Conservation (phyloP, 1,140 invertebrate genomes). For the Drosophila triauraria region DNA sequence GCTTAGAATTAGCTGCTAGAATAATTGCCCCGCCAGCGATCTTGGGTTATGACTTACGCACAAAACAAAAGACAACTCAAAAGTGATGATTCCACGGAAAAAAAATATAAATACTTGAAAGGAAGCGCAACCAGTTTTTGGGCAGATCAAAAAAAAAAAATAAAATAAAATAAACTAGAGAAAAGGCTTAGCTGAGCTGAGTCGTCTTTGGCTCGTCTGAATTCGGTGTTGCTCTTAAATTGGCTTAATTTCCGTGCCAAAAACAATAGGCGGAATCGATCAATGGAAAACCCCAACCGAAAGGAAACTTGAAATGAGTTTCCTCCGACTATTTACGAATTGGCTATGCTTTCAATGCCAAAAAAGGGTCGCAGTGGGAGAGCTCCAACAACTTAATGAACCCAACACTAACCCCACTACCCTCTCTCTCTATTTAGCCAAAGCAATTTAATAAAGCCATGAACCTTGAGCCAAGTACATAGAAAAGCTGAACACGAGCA, state of each 20-base stretch:
- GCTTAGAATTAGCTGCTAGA: conserved; percentile 57
- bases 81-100: conserved; percentile 23
- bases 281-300: conserved; percentile 39
- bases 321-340: conserved; percentile 59
- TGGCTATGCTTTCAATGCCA: conserved; percentile 75
- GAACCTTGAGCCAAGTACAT: conserved; percentile 77
- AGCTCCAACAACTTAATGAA: conserved; percentile 56
- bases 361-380: conserved; percentile 67
- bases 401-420: conserved; percentile 8
- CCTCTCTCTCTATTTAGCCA: conserved; percentile 45
- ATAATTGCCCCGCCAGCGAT: conserved; percentile 43
- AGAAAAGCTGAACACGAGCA: conserved; percentile 62
- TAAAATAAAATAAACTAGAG: background rate
- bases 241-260: conserved; percentile 67
- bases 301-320: conserved; percentile 46
- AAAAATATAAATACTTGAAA: conserved; percentile 29
- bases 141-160: background rate
- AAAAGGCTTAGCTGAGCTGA: conserved; percentile 17
- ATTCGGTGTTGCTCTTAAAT: conserved; percentile 61
- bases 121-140: conserved; percentile 46
- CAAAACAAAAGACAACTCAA: conserved; percentile 12
- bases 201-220: conserved; percentile 29
- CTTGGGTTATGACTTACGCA: conserved; percentile 30
- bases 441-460: conserved; percentile 81
- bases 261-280: conserved; percentile 55